Evolutionary conservation across 2,113 vertebrate species (phyloP).

Genomic region (Mesitornis unicolor): DNA sequence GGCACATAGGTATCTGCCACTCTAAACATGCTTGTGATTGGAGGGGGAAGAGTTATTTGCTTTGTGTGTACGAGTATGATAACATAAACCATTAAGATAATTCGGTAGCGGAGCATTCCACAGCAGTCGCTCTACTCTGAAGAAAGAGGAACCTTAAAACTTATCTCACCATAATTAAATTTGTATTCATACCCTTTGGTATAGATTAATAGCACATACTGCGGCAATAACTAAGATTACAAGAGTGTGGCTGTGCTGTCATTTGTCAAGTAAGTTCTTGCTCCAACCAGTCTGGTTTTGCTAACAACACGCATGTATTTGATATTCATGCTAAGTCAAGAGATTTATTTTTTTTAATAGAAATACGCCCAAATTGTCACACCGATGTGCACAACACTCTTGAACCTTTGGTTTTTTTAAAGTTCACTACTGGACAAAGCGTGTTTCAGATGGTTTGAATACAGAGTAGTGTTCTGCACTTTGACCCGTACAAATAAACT

Average conservation of each 20-base stretch:
- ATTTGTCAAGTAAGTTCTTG: background rate
- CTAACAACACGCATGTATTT: background rate
- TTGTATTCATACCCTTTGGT: background rate
- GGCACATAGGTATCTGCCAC: background rate
- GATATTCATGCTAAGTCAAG: background rate
- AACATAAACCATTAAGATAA: background rate
- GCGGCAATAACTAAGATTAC: background rate
- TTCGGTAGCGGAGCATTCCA: background rate
- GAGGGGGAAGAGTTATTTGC: background rate
- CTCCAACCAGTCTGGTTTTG: background rate
- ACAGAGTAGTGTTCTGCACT: background rate
- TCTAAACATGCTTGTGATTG: background rate
- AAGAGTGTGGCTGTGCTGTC: background rate
- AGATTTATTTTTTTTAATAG: background rate
- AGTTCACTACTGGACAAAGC: background rate
- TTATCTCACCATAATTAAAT: background rate
- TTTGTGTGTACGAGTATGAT: background rate
- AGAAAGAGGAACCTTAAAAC: background rate
- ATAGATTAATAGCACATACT: background rate
- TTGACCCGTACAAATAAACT: background rate
- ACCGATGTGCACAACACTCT: background rate
- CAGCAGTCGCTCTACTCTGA: background rate
- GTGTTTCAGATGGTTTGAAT: background rate
- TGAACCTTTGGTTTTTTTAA: background rate
- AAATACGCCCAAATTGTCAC: background rate